Conservation (phyloP, 1,140 invertebrate species). For the Anadara kagoshimensis region DNA sequence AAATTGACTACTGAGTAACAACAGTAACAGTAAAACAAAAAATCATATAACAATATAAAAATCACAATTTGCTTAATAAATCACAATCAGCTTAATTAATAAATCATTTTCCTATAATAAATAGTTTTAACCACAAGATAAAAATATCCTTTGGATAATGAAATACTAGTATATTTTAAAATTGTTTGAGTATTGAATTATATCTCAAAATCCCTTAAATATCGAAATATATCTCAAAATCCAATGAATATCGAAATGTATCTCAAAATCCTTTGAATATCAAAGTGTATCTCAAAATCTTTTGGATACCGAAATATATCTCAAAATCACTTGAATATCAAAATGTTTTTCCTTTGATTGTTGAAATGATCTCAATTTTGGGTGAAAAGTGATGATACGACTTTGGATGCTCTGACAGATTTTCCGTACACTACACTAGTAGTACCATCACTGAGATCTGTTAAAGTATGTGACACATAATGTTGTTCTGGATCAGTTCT, state of each 20-base stretch:
- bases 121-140: too few species aligned
- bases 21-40: too few species aligned
- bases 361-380: not conserved
- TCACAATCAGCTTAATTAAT: too few species aligned
- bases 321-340: not conserved
- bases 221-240: too few species aligned
- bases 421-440: constrained; percentile 38
- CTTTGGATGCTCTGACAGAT: constrained; percentile 27
- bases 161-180: too few species aligned
- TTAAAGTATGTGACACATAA: constrained; percentile 36
- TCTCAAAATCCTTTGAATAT: not conserved
- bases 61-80: too few species aligned
- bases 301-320: not conserved
- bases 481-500: constrained; percentile 31
- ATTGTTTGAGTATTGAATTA: too few species aligned
- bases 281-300: not conserved
- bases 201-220: too few species aligned
- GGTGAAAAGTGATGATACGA: constrained; percentile 25
- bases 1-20: too few species aligned
- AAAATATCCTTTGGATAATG: too few species aligned
- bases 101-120: too few species aligned
- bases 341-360: not conserved
- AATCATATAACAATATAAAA: too few species aligned
- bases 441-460: constrained; percentile 37
- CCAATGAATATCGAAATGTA: not conserved